Evolutionary conservation across 2,797 vertebrate genomes (phyloP), one percentile per base, ranked within the genome.

Genomic region (Botia almorhae): DNA sequence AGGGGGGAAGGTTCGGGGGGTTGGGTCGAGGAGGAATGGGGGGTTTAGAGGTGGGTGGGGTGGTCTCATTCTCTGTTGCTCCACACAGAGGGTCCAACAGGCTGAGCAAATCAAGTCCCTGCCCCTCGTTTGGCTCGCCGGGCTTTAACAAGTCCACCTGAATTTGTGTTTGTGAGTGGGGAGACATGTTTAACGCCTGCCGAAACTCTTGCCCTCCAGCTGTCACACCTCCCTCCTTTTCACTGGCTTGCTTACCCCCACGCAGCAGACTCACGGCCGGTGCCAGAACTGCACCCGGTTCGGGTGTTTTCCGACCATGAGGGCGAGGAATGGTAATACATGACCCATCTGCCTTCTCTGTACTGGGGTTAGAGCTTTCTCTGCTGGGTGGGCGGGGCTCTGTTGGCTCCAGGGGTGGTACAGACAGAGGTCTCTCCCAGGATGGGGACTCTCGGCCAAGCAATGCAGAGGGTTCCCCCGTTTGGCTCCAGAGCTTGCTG

Each of bases 261-360:
- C 95, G 92, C 13, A 92, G 82, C 2, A 93, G 92, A 29, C 84
- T 79, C 2, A 82, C 64, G 0, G 96, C 95, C 0, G 96, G 96
- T 0, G 94, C 95, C 0, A 96, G 93, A 71, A 96, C 95, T 0
- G 94, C 91, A 11, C 96, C 96, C 33, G 96, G 90, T 80, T 98
- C 96, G 0, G 96, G 96, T 0, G 97, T 97, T 91, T 96, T 99
- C 78, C 95, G 94, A 26, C 96, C 96, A 0, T 94, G 97, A 0
- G 98, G 97, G 11, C 97, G 94, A 0, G 98, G 97, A 69, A 99
- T 96, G 68, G 96, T 97, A 87, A 98, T 98, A 88, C 91, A 96
- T 19, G 93, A 87, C 14, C 89, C 92, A 21, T 89, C 0, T 0
- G 88, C 69, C 4, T 79, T 71, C 12, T 89, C 73, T 7, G 73